Base-by-base conservation (phyloP, 1,140 invertebrate genomes). In the Sipha flava region DNA sequence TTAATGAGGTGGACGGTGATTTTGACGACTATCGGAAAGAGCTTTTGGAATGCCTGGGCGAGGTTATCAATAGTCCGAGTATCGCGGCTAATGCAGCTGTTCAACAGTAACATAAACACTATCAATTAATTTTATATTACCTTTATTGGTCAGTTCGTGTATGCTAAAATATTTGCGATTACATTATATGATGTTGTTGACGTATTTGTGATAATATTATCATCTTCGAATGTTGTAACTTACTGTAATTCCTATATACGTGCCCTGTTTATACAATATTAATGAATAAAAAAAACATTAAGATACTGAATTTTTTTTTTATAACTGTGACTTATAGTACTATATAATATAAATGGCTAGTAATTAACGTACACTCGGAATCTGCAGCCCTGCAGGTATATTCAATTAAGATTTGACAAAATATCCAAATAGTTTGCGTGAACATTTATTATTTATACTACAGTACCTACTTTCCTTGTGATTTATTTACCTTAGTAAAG, bases 11-110 rank as follows among this genome's bases (percentile, higher is more conserved):
- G 79, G 97, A 98, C 84, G 98, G 98, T 16, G 97, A 97, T 84
- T 99, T 99, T 86, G 97, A 99, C 85, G 97, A 98, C 84, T 99
- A 99, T 85, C 91, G 98, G 81, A 95, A 95, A 85, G 97, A 99
- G 87, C 87, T 99, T 18, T 87, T 99, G 80, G 94, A 97, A 83
- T 92, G 93, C 84, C 88, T 99, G 10, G 97, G 97, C 66, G 97
- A 99, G 89, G 90, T 92, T 45, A 91, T 97, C 82, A 96, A 96
- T 85, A 97, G 94, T 86, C 95, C 95, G 3, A 96, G 94, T 84
- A 93, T 97, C 84, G 92, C 94, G 70, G 95, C 95, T 16, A 96
- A 96, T 86, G 90, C 93, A n/a, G 94, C 94, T 16, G 91, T 94
- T 49, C 85, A 89, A 82, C 92, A 94, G 85, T 93, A 88, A 87